These are phyloP conservation scores for Eudyptes chrysolophus DNA, from an alignment of 2,113 vertebrate genomes.

Conservation along the genomic window DNA sequence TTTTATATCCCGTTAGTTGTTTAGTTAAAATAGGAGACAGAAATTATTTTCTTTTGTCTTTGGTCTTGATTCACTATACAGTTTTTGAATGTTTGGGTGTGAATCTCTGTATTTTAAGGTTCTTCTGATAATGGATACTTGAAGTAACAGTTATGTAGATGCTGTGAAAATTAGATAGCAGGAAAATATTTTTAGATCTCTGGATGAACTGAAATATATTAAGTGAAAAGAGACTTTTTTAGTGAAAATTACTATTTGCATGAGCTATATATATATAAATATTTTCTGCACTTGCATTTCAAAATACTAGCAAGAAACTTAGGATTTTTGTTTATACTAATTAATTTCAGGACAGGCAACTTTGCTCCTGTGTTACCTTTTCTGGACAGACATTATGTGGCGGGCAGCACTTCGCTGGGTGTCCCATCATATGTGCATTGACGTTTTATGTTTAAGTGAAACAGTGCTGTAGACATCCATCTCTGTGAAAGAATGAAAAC, in stretches of 20 bases:
- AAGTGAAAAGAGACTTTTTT: not conserved
- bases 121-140: not conserved
- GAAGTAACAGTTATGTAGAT: not conserved
- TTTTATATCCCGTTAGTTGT: not conserved
- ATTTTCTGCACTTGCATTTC: not conserved
- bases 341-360: not conserved
- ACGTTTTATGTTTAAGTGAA: not conserved
- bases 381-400: not conserved
- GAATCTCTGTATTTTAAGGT: not conserved
- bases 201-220: not conserved
- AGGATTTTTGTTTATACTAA: not conserved
- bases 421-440: not conserved
- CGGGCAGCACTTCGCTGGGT: not conserved
- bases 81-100: not conserved
- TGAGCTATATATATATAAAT: not conserved
- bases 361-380: not conserved
- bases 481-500: not conserved
- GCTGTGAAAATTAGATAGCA: not conserved
- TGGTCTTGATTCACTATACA: not conserved
- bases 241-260: not conserved
- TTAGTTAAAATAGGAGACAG: not conserved
- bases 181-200: not conserved
- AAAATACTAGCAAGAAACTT: not conserved
- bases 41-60: not conserved
- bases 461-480: not conserved